A percentile compares a stretch with the other conserved stretches of the same genome.
Conservation (phyloP, 2,888 invertebrate species). For the Caenorhabditis sinica region DNA sequence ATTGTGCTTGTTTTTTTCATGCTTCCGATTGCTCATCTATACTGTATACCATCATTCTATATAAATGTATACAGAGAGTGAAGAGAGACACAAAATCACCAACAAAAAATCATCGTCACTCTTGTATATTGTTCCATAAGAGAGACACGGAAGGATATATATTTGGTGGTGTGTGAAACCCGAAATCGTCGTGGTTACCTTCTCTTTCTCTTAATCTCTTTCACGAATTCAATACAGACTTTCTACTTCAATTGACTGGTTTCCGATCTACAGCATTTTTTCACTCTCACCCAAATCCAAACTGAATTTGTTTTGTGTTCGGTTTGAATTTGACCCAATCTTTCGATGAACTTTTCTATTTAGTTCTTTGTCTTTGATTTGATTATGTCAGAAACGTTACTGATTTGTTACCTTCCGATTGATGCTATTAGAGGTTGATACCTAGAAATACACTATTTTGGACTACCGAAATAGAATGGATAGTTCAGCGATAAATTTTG, state of each 20-base stretch:
- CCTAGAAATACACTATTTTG: neutral
- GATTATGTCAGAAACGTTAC: conserved; percentile 9
- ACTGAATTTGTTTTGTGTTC: conserved; percentile 31
- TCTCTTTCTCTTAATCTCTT: conserved; percentile 1
- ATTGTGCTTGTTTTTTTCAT: conserved; percentile 9
- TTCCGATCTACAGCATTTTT: conserved; percentile 50
- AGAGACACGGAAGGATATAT: conserved; percentile 54
- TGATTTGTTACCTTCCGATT: neutral
- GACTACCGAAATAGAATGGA: too few relatives aligned
- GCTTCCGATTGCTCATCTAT: conserved; percentile 58
- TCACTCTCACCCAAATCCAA: conserved; percentile 2
- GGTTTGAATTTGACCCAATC: conserved; percentile 19
- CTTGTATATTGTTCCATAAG: conserved; percentile 47
- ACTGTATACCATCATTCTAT: conserved; percentile 40
- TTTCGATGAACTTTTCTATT: conserved; percentile 6
- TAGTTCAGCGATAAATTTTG: too few relatives aligned
- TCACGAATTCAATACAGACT: conserved; percentile 37
- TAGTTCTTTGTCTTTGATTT: conserved; percentile 35
- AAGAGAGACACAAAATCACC: conserved; percentile 9
- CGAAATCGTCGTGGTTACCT: conserved; percentile 53
- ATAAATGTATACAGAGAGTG: conserved; percentile 35
- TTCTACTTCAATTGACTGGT: conserved; percentile 48
- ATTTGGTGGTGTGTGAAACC: conserved; percentile 58
- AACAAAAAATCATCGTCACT: conserved; percentile 19
- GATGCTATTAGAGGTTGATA: neutral